phyloP scores from a whole-genome alignment of 2,797 vertebrate genomes.

The Darevskia mixta region DNA sequence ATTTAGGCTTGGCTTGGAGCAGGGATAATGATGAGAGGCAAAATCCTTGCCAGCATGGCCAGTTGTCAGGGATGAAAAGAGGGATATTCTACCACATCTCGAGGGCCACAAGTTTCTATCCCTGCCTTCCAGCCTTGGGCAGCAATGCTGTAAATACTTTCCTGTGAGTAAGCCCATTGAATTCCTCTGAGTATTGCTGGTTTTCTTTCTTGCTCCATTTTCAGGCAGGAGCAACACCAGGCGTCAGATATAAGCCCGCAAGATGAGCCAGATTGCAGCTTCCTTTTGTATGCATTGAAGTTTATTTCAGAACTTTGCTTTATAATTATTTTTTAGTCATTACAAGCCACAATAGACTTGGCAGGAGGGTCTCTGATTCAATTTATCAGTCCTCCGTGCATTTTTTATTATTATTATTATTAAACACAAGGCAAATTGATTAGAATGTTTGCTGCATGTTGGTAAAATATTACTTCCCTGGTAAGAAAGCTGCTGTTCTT shows the following conservation, averaged over 20 bases:
- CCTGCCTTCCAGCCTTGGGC: no score
- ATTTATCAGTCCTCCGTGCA: background rate
- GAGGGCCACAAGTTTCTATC: no score
- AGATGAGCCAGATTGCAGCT: rapidly evolving
- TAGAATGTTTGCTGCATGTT: background rate
- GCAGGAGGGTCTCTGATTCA: background rate
- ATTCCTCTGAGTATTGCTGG: background rate
- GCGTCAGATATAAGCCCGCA: background rate
- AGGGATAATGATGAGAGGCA: no score
- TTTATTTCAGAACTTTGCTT: constrained; percentile 32
- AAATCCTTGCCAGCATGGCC: no score
- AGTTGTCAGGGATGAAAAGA: no score
- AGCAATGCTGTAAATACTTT: no score
- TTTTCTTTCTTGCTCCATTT: no score
- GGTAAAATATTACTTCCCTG: background rate
- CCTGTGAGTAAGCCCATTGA: no score
- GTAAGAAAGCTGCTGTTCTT: background rate
- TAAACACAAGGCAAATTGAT: constrained; percentile 13
- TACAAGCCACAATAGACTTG: background rate
- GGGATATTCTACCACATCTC: no score
- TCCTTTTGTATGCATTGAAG: background rate
- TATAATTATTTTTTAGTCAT: background rate
- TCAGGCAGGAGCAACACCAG: no score
- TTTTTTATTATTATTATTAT: background rate
- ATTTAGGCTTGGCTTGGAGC: background rate